Percentiles rank a stretch among this genome's conserved stretches.
phyloP scores from a whole-genome alignment of 2,113 vertebrate species.

The Nicator chloris region DNA sequence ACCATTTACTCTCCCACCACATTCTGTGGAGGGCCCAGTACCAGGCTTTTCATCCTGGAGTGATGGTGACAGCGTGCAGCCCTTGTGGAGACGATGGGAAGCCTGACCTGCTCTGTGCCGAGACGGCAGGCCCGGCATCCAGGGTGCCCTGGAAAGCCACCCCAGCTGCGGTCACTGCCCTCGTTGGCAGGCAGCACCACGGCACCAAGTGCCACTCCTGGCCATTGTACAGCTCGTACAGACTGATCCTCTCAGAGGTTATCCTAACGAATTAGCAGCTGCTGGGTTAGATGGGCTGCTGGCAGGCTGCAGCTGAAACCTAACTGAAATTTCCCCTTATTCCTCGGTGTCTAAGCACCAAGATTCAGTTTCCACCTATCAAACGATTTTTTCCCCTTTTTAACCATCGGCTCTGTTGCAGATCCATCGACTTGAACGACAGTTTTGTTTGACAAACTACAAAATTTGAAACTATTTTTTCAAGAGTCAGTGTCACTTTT shows the following conservation, averaged over 20 bases:
- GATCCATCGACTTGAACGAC: not conserved
- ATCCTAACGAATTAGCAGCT: conserved; percentile 56
- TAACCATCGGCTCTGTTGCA: not conserved
- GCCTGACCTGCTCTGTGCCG: not conserved
- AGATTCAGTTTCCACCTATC: not conserved
- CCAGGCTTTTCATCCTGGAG: conserved; percentile 42
- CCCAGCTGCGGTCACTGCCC: conserved; percentile 8
- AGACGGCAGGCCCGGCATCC: not conserved
- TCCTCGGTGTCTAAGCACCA: not conserved
- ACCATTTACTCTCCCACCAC: not conserved
- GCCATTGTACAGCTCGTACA: not conserved
- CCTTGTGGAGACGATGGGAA: conserved; percentile 29
- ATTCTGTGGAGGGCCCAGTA: conserved; percentile 14
- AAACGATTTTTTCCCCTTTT: not conserved
- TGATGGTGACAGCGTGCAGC: not conserved
- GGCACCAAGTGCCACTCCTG: conserved; percentile 56
- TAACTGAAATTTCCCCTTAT: not conserved
- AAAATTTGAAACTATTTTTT: not conserved
- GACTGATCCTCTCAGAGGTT: conserved; percentile 11
- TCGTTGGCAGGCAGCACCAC: not conserved
- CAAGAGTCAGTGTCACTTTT: not conserved
- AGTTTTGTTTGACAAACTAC: not conserved
- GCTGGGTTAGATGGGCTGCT: not conserved
- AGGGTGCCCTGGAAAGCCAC: conserved; percentile 13
- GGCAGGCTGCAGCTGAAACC: not conserved